Conservation (phyloP, 2,888 invertebrate genomes). For the Limulus polyphemus region DNA sequence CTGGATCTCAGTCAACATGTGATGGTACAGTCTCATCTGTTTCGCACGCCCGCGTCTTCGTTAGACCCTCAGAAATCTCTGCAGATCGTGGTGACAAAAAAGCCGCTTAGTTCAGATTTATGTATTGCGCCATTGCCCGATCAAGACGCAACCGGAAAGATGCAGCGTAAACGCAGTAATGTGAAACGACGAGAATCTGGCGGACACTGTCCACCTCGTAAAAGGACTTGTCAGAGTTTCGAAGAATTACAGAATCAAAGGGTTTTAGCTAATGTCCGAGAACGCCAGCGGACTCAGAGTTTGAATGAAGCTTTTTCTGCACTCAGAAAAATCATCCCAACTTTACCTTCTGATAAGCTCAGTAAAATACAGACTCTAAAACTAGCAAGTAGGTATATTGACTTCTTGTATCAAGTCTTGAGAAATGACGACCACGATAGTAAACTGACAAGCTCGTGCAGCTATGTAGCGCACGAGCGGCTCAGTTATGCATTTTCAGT, state of each 20-base stretch:
- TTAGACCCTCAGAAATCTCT: too few species aligned
- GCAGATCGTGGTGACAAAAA: too few species aligned
- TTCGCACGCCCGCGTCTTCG: too few species aligned
- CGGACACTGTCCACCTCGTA: neutral
- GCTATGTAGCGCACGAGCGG: slow-evolving; percentile 72
- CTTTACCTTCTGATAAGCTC: slow-evolving; percentile 92
- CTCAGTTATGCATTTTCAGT: slow-evolving; percentile 90
- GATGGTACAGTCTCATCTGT: too few species aligned
- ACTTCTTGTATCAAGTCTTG: slow-evolving; percentile 79
- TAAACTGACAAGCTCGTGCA: slow-evolving; percentile 38
- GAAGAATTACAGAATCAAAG: slow-evolving; percentile 74
- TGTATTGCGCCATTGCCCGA: too few species aligned
- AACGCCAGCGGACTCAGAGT: slow-evolving; percentile 43
- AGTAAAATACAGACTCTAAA: slow-evolving; percentile 97
- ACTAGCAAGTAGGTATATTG: slow-evolving; percentile 85
- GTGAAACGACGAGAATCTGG: too few species aligned
- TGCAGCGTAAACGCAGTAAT: too few species aligned
- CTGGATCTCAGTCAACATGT: too few species aligned
- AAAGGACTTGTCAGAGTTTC: slow-evolving; percentile 50
- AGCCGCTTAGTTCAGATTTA: too few species aligned
- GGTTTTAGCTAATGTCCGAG: slow-evolving; percentile 89
- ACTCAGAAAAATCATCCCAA: slow-evolving; percentile 89
- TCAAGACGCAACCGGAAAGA: too few species aligned
- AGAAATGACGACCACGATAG: slow-evolving; percentile 19
- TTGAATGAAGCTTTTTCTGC: slow-evolving; percentile 69